These are phyloP conservation scores for Charanyca ferruginea DNA, from an alignment of 2,888 invertebrate genomes.

Conservation along the genomic window DNA sequence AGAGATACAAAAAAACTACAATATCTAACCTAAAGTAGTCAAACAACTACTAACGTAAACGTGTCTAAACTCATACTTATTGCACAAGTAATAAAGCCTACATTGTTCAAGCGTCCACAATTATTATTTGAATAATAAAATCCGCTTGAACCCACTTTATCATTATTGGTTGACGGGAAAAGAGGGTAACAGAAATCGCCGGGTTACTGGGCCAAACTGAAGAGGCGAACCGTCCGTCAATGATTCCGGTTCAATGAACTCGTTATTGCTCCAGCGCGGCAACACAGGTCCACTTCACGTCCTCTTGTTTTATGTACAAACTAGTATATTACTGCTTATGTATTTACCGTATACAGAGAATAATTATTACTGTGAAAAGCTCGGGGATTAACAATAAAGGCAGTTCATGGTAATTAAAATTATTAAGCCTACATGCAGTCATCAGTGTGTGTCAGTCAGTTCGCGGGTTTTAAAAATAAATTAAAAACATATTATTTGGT, in stretches of 20 bases:
- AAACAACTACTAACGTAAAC: too few species aligned
- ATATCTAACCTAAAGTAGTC: too few species aligned
- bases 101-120: background rate
- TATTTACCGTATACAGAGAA: conserved; percentile 8
- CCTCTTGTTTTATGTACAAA: conserved; percentile 44
- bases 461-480: too few species aligned
- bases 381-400: background rate
- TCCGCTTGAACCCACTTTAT: conserved; percentile 40
- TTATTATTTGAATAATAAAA: conserved; percentile 43
- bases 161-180: conserved; percentile 34
- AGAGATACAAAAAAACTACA: too few species aligned
- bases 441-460: too few species aligned
- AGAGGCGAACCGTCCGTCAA: conserved; percentile 62
- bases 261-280: conserved; percentile 61
- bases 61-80: background rate
- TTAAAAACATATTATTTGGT: too few species aligned
- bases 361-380: conserved; percentile 10
- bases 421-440: too few species aligned
- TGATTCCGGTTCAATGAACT: conserved; percentile 70
- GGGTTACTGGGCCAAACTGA: conserved; percentile 42
- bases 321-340: conserved; percentile 34
- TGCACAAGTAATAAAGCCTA: background rate
- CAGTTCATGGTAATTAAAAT: background rate
- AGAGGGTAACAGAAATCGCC: conserved; percentile 39
- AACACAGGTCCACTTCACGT: conserved; percentile 27